Evolutionary conservation across 2,797 vertebrate species (phyloP).

Genomic region (Eulemur coronatus): DNA sequence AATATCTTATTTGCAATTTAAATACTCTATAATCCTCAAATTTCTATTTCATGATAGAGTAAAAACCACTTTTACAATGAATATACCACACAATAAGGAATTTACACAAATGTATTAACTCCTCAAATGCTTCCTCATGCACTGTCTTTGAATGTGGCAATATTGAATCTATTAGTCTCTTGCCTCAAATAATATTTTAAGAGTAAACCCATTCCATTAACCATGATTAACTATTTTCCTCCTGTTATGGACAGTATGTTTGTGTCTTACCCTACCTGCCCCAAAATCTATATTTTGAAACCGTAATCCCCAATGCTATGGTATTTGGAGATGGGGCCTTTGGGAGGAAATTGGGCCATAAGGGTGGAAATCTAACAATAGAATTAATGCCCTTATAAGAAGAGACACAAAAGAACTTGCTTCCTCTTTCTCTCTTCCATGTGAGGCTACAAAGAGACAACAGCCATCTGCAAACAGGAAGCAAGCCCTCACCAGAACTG

Average conservation of each 20-base stretch:
- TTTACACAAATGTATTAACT: slow-evolving; percentile 1
- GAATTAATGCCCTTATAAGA: neutral
- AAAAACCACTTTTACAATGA: slow-evolving; percentile 25
- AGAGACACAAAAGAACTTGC: neutral
- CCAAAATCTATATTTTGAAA: neutral
- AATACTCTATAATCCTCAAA: slow-evolving; percentile 17
- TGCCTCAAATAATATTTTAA: neutral
- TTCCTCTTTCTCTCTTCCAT: too few relatives aligned
- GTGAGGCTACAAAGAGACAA: rapidly evolving
- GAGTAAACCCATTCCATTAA: neutral
- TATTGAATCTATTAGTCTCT: neutral
- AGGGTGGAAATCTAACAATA: neutral
- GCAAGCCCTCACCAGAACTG: too few relatives aligned
- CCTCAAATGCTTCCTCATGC: neutral
- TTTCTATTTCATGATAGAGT: slow-evolving; percentile 37
- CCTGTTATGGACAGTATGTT: neutral
- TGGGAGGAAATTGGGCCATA: neutral
- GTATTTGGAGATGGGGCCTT: neutral
- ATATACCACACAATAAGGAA: neutral
- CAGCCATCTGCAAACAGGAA: neutral
- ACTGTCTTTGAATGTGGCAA: neutral
- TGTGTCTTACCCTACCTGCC: neutral
- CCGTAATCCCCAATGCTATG: neutral
- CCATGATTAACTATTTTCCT: neutral
- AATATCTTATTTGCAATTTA: slow-evolving; percentile 68